Percentiles rank a stretch among this genome's conserved stretches.
These are phyloP conservation scores for Chrysaora quinquecirrha DNA, from an alignment of 30 jellyfish, hydroid and myxozoan species.

Conservation along the genomic window DNA sequence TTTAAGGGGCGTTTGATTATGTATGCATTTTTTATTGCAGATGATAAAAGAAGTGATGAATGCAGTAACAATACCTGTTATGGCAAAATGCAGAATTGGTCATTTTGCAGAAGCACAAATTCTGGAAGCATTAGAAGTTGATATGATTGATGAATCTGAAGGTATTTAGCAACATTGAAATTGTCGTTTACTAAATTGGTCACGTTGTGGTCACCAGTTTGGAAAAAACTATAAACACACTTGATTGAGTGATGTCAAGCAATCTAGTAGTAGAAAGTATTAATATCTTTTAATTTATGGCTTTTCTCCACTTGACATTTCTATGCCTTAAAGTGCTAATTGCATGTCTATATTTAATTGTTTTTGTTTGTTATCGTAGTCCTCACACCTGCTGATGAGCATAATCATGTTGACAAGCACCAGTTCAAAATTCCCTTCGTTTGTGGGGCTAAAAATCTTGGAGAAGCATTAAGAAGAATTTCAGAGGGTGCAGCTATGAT, in stretches of 20 bases:
- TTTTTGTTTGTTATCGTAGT: no score
- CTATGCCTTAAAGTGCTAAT: no score
- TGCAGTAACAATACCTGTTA: conserved; percentile 98
- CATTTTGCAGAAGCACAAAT: conserved; percentile 99
- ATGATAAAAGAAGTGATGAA: conserved; percentile 89
- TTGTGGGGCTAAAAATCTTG: conserved; percentile 97
- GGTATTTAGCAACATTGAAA: conserved; percentile 61
- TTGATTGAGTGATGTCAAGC: no score
- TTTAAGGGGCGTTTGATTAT: no score
- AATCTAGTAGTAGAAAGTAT: no score
- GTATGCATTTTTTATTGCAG: no score
- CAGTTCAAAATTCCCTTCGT: conserved; percentile 91
- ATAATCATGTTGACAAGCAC: conserved; percentile 94
- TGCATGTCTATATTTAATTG: no score
- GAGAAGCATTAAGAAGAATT: conserved; percentile 95
- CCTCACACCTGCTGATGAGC: conserved; percentile 96
- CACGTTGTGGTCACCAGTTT: no score
- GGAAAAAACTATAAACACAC: no score
- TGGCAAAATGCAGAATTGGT: conserved; percentile 99
- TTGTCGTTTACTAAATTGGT: not conserved
- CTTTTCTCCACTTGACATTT: no score
- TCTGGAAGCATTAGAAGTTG: conserved; percentile 89
- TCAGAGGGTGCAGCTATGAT: conserved; percentile 99
- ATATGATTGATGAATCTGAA: conserved; percentile 99
- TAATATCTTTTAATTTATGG: no score